Conservation (phyloP, 2,888 invertebrate species). For the Hedya salicella region DNA sequence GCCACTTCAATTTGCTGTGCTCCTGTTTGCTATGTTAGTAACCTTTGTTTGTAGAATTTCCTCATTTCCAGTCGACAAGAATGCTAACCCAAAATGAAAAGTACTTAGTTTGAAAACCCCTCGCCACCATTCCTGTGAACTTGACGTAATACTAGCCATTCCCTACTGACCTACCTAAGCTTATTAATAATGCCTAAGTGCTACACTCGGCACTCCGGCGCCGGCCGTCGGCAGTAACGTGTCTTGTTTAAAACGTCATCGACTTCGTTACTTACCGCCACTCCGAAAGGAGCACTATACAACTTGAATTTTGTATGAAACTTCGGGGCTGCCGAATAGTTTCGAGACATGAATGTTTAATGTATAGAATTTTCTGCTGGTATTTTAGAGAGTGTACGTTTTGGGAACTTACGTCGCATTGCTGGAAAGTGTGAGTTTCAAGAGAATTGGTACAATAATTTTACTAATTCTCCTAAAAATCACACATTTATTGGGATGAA, state of each 20-base stretch:
- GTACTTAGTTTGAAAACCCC: neutral
- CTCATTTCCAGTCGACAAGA: no score
- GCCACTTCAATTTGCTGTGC: no score
- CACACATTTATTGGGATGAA: no score
- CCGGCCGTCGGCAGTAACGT: conserved; percentile 21
- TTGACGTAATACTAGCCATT: neutral
- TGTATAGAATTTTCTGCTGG: no score
- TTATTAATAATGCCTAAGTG: conserved; percentile 20
- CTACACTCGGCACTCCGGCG: neutral
- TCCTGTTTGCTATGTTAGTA: no score
- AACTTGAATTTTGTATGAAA: conserved; percentile 33
- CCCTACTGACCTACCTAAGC: neutral
- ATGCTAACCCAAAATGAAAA: no score
- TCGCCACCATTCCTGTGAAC: neutral
- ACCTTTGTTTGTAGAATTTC: no score
- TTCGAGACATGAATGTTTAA: conserved; percentile 12
- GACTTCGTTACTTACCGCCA: conserved; percentile 19
- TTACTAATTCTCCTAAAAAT: no score
- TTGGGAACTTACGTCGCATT: no score
- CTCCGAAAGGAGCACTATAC: neutral
- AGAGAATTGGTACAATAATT: no score
- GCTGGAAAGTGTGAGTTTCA: no score
- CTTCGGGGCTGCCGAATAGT: conserved; percentile 5
- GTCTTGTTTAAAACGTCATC: conserved; percentile 38
- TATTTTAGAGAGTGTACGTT: no score